Evolutionary conservation across 2,113 vertebrate genomes (phyloP), one percentile per base, ranked within the genome.

Genomic region (Labrus mixtus): DNA sequence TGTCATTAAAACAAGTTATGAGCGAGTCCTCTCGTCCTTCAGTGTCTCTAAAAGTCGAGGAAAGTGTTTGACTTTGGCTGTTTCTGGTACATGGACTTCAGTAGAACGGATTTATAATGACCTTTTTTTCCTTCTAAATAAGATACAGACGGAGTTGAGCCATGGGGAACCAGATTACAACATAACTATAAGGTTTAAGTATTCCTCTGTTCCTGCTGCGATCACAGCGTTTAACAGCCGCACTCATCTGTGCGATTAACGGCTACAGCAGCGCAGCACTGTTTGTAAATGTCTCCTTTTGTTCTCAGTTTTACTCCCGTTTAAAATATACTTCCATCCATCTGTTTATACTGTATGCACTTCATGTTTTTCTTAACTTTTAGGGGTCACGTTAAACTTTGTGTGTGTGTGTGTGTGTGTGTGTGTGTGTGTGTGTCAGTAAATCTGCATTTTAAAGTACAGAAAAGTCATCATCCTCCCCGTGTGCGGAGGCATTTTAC

Each of bases 141-240:
- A 61, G 57, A 39, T 3, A 37, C 13, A 50, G 29, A 19, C 15
- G 51, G 57, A 53, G 10, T 51, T 10, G 69, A 72, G 45, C 33
- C 29, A 19, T 17, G 19, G 11, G 19, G 25, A 10, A 23, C 6
- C 17, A 37, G 4, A 39, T 51, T 48, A 59, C 4, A 36, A n/a
- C 6, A 6, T n/a, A 8, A n/a, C 16, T 48, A n/a, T 43, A 12
- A 20, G 46, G 39, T 72, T 25, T 13, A 43, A 54, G 58, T 36
- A 1, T 41, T 54, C 22, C 58, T 53, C 50, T 71, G 68, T 41
- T 39, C 29, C 45, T 39, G 45, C 29, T 60, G 45, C 33, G 37
- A 8, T 72, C 56, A 22, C 43, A 46, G 41, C 19, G 5, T 46
- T 64, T 64, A 64, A 64, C 62, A 50, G 45, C 25, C 45, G n/a